Base-by-base conservation (phyloP, 1,140 invertebrate species). In the Hycleus cichorii region DNA sequence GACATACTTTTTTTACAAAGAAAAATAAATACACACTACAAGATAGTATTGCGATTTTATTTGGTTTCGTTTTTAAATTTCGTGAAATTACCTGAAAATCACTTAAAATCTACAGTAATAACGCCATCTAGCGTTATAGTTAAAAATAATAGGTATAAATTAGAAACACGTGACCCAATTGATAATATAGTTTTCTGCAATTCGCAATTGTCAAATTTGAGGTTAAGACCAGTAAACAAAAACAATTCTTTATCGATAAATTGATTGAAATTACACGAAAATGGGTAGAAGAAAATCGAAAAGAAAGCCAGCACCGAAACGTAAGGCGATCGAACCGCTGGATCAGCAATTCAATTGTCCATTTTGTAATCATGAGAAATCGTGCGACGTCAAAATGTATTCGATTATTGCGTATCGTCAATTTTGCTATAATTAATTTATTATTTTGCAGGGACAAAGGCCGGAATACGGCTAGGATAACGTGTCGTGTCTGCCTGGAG, bases 291-390 rank as follows among this genome's bases (percentile, higher is more conserved):
- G 94, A 47, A 98, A 98, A 78, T 97, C 95, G 65, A 96, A 98
- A 77, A 85, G 93, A 69, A 98, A 98, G 77, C 93, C 96, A 9
- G 94, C 95, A 7, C 85, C 93, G 27, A 98, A 97, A 75, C 80
- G 88, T 63, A 98, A 97, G 78, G 87, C 89, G 4, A 94, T 98
- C 65, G 86, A 95, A 71, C 91, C 96, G 2, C 75, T 99, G 27
- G 96, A 98, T 70, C 89, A 88, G 47, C 88, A 95, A 69, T 99
- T 99, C 73, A 98, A 98, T 74, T 99, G 97, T 72, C 97, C 97
- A 4, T 99, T 99, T 80, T 99, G 97, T 75, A 99, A 99, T 77
- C 97, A 99, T 72, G 97, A 99, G 76, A 95, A 94, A 68, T 97
- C 95, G 1, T 99, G 97, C 77, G 96, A 99, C 81, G 97, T 99